Conservation (phyloP, 1,140 invertebrate genomes). For the Propsilocerus akamusi region DNA sequence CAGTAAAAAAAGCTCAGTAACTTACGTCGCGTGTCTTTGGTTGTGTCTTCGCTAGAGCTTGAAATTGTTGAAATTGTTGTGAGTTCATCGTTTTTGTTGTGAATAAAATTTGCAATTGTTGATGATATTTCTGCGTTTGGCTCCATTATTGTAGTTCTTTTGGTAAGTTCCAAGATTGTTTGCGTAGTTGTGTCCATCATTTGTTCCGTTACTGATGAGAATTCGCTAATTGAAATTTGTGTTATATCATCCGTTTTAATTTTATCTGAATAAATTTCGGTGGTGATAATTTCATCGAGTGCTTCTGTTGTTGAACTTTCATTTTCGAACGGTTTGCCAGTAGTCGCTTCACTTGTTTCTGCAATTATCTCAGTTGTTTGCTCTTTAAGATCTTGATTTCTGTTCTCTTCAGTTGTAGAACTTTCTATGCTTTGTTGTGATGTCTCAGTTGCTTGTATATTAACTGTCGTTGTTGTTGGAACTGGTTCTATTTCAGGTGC, state of each 20-base stretch:
- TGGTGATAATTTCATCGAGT: neutral
- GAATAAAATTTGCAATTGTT: slow-evolving; percentile 16
- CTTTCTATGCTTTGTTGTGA: neutral
- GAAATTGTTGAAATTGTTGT: slow-evolving; percentile 14
- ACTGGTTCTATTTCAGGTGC: neutral
- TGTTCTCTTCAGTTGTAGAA: neutral
- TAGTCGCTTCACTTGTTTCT: neutral
- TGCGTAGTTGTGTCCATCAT: slow-evolving; percentile 23
- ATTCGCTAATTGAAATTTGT: neutral
- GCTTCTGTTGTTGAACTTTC: neutral
- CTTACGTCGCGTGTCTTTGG: neutral
- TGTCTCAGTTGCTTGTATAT: neutral
- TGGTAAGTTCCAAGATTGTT: slow-evolving; percentile 20
- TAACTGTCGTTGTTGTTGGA: neutral
- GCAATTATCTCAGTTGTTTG: neutral
- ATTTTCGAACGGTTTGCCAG: neutral
- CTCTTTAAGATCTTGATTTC: neutral
- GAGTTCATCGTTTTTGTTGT: neutral
- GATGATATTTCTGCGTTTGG: slow-evolving; percentile 18
- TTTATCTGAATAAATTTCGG: neutral
- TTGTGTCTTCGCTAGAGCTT: neutral
- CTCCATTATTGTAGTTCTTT: slow-evolving; percentile 26
- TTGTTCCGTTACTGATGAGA: neutral
- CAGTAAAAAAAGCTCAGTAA: neutral
- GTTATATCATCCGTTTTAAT: neutral